phyloP scores from a whole-genome alignment of 2,888 invertebrate genomes.

The Diaphora mendica region DNA sequence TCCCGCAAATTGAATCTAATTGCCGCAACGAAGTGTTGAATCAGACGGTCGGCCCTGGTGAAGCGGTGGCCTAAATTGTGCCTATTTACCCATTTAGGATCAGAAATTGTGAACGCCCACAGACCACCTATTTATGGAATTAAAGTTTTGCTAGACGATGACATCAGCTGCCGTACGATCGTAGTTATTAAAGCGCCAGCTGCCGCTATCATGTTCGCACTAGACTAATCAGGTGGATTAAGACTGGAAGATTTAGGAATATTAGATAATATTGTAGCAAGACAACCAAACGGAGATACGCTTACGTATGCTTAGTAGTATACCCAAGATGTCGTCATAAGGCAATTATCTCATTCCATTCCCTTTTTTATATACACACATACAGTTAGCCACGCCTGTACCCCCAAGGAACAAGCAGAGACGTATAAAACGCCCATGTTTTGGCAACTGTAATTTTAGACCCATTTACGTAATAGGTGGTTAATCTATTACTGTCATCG shows the following conservation, averaged over 20 bases:
- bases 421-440: not conserved
- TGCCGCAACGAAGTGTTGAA: slow-evolving; percentile 85
- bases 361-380: not conserved
- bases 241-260: slow-evolving; percentile 15
- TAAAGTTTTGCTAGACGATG: slow-evolving; percentile 62
- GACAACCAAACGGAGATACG: not conserved
- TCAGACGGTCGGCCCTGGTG: slow-evolving; percentile 72
- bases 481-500: not conserved
- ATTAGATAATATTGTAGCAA: not conserved
- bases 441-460: not conserved
- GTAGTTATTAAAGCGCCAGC: slow-evolving; percentile 47
- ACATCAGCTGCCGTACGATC: slow-evolving; percentile 62
- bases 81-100: slow-evolving; percentile 82
- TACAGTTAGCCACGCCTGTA: not conserved
- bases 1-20: slow-evolving; percentile 84
- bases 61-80: slow-evolving; percentile 79
- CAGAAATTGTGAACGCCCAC: slow-evolving; percentile 75
- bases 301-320: not conserved
- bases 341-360: not conserved
- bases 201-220: slow-evolving; percentile 42
- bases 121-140: slow-evolving; percentile 77
- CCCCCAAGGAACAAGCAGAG: not conserved
- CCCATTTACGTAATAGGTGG: not conserved
- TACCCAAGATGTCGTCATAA: too few species aligned
- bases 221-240: slow-evolving; percentile 41